Percentiles rank a stretch among this genome's conserved stretches.
These are phyloP conservation scores for Cettia cetti DNA, from an alignment of 2,113 vertebrate genomes.

Conservation along the genomic window DNA sequence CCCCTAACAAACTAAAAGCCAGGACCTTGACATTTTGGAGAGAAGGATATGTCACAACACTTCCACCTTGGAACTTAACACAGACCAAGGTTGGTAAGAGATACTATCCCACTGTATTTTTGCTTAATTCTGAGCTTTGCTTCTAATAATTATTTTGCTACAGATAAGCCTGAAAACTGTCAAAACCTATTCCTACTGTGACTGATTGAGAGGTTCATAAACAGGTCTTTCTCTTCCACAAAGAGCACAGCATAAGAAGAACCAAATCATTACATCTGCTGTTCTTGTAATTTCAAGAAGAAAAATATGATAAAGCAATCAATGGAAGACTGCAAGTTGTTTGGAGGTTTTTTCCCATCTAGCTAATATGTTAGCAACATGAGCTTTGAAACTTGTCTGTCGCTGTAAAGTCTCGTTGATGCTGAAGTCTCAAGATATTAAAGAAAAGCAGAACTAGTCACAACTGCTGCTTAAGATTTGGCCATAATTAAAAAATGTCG, in stretches of 20 bases:
- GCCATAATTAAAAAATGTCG: neutral
- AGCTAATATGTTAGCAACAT: neutral
- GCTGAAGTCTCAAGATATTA: neutral
- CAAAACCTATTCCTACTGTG: neutral
- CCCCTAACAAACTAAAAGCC: neutral
- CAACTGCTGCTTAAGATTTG: neutral
- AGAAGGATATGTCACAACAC: neutral
- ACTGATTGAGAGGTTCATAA: neutral
- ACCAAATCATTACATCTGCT: neutral
- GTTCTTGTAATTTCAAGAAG: neutral
- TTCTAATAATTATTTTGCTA: neutral
- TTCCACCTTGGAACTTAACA: neutral
- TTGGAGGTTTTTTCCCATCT: neutral
- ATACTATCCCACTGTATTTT: neutral
- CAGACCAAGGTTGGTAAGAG: fast-evolving
- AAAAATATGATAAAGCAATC: neutral
- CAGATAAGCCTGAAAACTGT: neutral
- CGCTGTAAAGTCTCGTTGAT: neutral
- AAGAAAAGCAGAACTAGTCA: neutral
- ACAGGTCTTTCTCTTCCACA: neutral
- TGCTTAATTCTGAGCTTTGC: neutral
- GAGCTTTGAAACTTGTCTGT: neutral
- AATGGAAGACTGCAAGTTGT: neutral
- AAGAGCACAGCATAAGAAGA: neutral
- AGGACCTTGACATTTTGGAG: neutral